These are phyloP conservation scores for Dicrurus megarhynchus DNA, from an alignment of 2,113 vertebrate species.

Conservation along the genomic window DNA sequence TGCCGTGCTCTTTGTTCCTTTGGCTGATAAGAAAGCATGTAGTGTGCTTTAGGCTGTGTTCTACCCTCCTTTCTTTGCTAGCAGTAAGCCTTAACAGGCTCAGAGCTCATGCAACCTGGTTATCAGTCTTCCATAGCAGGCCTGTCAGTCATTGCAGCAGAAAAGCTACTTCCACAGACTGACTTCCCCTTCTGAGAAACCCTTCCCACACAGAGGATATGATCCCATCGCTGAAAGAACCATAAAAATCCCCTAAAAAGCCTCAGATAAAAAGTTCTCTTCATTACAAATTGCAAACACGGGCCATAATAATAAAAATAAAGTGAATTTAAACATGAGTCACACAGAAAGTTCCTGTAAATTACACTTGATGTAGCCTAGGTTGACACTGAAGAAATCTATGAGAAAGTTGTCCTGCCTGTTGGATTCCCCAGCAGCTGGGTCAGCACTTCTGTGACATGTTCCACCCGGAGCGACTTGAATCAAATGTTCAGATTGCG, in stretches of 20 bases:
- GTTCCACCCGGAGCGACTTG: not conserved
- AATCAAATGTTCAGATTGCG: not conserved
- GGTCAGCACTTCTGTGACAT: not conserved
- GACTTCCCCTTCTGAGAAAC: not conserved
- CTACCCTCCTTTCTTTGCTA: not conserved
- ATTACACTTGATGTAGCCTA: not conserved
- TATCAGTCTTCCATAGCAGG: fast-evolving
- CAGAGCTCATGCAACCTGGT: not conserved
- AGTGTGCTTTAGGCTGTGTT: not conserved
- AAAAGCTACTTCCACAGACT: not conserved
- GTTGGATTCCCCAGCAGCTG: not conserved
- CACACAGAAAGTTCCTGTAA: not conserved
- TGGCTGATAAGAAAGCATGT: not conserved
- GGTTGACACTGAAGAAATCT: not conserved
- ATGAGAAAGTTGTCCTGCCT: not conserved
- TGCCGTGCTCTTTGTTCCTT: fast-evolving
- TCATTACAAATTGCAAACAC: not conserved
- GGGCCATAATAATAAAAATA: not conserved
- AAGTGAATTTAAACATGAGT: not conserved
- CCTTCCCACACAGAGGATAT: not conserved
- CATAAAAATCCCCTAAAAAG: not conserved
- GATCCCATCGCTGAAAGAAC: not conserved
- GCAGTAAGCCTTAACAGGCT: not conserved
- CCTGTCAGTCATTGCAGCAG: not conserved
- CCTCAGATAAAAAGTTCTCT: not conserved